Evolutionary conservation across 2,113 vertebrate genomes (phyloP).

Genomic region (Phalacrocorax brasilianus): DNA sequence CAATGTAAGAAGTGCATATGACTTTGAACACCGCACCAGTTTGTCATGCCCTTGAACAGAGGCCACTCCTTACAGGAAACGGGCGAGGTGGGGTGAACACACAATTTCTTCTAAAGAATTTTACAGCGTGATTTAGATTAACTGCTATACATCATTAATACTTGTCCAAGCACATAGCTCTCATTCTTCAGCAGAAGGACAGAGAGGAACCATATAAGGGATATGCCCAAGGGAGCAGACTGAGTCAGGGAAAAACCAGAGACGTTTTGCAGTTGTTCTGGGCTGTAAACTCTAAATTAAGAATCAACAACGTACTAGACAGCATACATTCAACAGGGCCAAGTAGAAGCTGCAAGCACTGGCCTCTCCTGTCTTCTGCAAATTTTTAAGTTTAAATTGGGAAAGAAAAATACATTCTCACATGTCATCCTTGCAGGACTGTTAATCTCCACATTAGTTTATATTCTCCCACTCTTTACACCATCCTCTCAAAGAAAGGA

Average conservation of each 20-base stretch:
- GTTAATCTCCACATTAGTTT: not conserved
- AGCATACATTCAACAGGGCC: not conserved
- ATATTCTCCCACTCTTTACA: not conserved
- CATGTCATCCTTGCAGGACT: not conserved
- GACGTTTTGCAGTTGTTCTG: not conserved
- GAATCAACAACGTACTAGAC: not conserved
- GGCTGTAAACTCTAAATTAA: not conserved
- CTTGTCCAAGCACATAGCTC: not conserved
- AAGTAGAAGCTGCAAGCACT: not conserved
- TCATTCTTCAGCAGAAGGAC: not conserved
- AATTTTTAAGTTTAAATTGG: not conserved
- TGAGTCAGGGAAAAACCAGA: not conserved
- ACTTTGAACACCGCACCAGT: fast-evolving
- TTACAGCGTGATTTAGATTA: not conserved
- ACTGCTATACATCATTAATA: not conserved
- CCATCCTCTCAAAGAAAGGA: not conserved
- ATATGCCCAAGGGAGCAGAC: not conserved
- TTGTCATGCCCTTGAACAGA: not conserved
- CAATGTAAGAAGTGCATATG: not conserved
- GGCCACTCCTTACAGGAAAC: not conserved
- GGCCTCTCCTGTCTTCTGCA: not conserved
- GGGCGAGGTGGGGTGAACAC: not conserved
- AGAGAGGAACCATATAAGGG: not conserved
- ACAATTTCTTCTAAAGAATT: not conserved
- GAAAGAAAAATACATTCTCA: not conserved